These are phyloP conservation scores for Loriculus beryllinus DNA, from an alignment of 2,797 vertebrate genomes.

Conservation along the genomic window DNA sequence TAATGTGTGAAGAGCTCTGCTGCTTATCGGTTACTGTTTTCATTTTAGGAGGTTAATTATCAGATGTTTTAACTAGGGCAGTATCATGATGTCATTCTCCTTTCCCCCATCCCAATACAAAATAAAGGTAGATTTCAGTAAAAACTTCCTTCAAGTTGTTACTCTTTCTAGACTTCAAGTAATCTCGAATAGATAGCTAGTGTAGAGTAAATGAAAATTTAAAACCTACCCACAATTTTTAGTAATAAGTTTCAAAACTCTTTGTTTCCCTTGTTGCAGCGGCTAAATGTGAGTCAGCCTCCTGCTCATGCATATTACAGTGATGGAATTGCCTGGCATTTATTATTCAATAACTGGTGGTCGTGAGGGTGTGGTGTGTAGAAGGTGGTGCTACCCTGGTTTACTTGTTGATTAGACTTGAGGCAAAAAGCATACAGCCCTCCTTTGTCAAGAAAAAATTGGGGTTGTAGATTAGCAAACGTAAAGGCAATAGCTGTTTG, in stretches of 20 bases:
- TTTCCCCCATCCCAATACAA: background rate
- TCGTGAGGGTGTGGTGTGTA: background rate
- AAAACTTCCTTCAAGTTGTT: background rate
- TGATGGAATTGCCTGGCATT: slow-evolving; percentile 20
- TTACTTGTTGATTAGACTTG: background rate
- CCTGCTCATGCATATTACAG: slow-evolving; percentile 1
- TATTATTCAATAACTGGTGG: slow-evolving; percentile 43
- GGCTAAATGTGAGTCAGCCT: slow-evolving; percentile 25
- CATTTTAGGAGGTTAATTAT: slow-evolving; percentile 21
- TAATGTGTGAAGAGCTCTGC: slow-evolving; percentile 17
- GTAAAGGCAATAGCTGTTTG: background rate
- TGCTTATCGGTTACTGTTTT: background rate
- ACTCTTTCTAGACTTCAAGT: background rate
- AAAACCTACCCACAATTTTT: background rate
- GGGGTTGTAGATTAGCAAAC: fast-evolving
- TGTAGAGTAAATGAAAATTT: background rate
- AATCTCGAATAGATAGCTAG: background rate
- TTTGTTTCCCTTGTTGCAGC: slow-evolving; percentile 30
- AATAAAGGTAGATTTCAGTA: background rate
- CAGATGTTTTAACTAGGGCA: slow-evolving; percentile 37
- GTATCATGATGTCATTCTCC: background rate
- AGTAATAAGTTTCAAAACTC: slow-evolving; percentile 25
- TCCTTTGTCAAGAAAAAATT: background rate
- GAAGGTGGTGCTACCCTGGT: background rate
- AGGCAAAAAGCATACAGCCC: background rate